These are phyloP conservation scores for Synergus japonicus DNA, from an alignment of 2,888 invertebrate species.

Conservation along the genomic window DNA sequence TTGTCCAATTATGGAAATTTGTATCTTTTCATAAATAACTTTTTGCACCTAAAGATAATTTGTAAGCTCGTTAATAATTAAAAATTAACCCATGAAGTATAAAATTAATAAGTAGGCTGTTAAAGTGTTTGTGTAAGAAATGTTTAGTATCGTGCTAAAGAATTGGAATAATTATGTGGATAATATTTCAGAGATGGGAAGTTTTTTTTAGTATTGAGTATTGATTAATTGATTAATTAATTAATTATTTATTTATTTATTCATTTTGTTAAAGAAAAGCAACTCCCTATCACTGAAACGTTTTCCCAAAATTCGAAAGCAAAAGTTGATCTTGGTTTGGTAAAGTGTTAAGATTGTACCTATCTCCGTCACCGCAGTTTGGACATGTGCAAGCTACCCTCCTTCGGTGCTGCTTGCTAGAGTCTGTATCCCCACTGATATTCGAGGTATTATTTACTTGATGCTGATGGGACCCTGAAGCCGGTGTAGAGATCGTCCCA, in stretches of 20 bases:
- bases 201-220: not conserved
- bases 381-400: conserved; percentile 98
- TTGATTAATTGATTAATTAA: too few relatives aligned
- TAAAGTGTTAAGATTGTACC: conserved; percentile 75
- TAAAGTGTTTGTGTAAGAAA: not conserved
- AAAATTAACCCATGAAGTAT: not conserved
- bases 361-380: conserved; percentile 94
- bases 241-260: not conserved
- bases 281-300: not conserved
- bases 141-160: not conserved
- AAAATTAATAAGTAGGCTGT: not conserved
- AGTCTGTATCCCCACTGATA: conserved; percentile 59
- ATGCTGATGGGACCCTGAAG: conserved; percentile 74
- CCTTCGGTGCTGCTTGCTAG: conserved; percentile 78
- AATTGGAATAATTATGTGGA: not conserved
- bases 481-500: conserved; percentile 69
- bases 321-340: conserved; percentile 10
- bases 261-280: not conserved
- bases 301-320: not conserved
- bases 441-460: conserved; percentile 64
- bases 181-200: not conserved
- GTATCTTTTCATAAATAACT: too few relatives aligned
- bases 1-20: not conserved
- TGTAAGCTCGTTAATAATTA: not conserved
- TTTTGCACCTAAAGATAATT: too few relatives aligned